These are phyloP conservation scores for Camponotus floridanus DNA, from an alignment of 1,140 invertebrate genomes.

Conservation along the genomic window DNA sequence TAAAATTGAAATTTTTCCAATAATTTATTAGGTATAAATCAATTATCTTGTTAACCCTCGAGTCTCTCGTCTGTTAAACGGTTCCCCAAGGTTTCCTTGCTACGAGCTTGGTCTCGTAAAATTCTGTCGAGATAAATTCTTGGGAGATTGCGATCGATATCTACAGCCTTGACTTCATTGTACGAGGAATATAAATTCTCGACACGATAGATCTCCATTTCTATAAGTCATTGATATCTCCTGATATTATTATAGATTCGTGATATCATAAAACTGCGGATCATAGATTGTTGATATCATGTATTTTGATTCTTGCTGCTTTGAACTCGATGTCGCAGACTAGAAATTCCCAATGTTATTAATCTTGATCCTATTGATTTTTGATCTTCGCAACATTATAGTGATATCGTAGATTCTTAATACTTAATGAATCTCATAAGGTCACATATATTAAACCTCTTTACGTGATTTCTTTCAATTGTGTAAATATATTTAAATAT, in stretches of 20 bases:
- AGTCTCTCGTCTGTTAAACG: no score
- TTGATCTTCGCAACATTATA: neutral
- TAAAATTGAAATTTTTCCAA: neutral
- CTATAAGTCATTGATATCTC: neutral
- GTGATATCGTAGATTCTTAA: neutral
- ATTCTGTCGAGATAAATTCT: slow-evolving; percentile 6
- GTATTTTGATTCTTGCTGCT: neutral
- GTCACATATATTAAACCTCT: neutral
- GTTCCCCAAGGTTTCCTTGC: neutral
- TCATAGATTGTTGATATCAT: neutral
- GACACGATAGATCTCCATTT: neutral
- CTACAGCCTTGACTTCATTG: neutral
- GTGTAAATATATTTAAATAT: no score
- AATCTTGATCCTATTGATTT: neutral
- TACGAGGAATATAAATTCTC: neutral
- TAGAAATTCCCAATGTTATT: neutral
- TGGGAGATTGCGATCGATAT: slow-evolving; percentile 10
- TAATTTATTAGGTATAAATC: neutral
- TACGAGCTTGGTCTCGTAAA: neutral
- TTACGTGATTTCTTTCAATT: no score
- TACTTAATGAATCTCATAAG: neutral
- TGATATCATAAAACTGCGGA: slow-evolving; percentile 8
- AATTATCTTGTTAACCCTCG: neutral
- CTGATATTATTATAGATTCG: neutral
- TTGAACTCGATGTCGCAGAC: neutral